A percentile compares a stretch with the other conserved stretches of the same genome.
phyloP scores from a whole-genome alignment of 1,140 invertebrate genomes.

The Orius laevigatus region DNA sequence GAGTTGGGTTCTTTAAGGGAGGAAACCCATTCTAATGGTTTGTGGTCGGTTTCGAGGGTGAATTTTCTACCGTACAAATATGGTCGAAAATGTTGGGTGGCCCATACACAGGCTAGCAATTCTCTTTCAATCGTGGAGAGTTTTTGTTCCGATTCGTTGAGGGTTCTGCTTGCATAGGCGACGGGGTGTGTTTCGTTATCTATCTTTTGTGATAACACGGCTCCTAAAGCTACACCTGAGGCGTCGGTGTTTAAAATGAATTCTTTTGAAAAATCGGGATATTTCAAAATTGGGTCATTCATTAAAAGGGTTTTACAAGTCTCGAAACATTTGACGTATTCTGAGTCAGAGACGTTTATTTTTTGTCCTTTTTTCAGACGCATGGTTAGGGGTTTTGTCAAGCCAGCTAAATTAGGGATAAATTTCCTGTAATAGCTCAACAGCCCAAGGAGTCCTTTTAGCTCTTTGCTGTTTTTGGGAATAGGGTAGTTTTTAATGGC shows the following conservation, averaged over 20 bases:
- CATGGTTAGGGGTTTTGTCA: constrained; percentile 21
- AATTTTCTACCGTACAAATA: constrained; percentile 22
- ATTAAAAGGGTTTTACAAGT: constrained; percentile 25
- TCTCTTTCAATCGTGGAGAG: constrained; percentile 29
- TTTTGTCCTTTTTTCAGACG: constrained; percentile 21
- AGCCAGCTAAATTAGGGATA: constrained; percentile 20
- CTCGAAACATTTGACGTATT: constrained; percentile 23
- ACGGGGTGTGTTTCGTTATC: constrained; percentile 21
- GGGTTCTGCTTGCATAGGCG: constrained; percentile 26
- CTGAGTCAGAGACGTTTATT: neutral
- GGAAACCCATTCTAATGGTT: neutral
- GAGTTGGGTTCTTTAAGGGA: constrained; percentile 2
- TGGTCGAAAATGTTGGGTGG: constrained; percentile 28
- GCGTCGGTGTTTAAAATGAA: constrained; percentile 22
- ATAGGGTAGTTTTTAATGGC: constrained; percentile 20
- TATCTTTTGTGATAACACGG: constrained; percentile 23
- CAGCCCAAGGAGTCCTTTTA: constrained; percentile 21
- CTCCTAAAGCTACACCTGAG: constrained; percentile 13
- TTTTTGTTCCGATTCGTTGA: constrained; percentile 28
- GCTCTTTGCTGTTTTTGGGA: constrained; percentile 7
- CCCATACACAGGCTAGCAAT: constrained; percentile 27
- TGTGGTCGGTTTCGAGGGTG: constrained; percentile 1
- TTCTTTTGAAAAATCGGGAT: constrained; percentile 19
- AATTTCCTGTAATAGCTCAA: constrained; percentile 20
- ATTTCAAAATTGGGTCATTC: constrained; percentile 22